These are phyloP conservation scores for Tetanocera ferruginea DNA, from an alignment of 2,888 invertebrate species.

Conservation along the genomic window DNA sequence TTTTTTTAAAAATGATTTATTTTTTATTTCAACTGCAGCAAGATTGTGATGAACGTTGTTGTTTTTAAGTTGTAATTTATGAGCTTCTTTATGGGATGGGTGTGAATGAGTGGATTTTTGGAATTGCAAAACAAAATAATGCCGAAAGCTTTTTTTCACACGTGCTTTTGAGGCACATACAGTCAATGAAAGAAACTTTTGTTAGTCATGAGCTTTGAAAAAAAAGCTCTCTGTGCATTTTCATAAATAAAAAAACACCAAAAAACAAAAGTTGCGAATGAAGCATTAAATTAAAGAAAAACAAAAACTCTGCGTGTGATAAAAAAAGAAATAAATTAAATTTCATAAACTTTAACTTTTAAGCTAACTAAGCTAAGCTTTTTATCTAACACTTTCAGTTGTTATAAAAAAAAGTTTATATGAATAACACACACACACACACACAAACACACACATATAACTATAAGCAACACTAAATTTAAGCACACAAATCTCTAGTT, in stretches of 20 bases:
- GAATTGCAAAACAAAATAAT: background rate
- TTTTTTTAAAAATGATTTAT: slow-evolving; percentile 42
- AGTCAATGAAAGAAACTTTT: background rate
- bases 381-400: background rate
- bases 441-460: slow-evolving; percentile 40
- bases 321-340: slow-evolving; percentile 32
- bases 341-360: background rate
- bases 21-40: slow-evolving; percentile 29
- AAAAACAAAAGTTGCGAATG: slow-evolving; percentile 15
- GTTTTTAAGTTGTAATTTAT: background rate
- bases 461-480: slow-evolving; percentile 39
- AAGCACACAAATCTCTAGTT: background rate
- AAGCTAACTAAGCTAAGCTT: background rate
- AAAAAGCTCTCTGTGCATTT: background rate
- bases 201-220: background rate
- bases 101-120: background rate
- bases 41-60: slow-evolving; percentile 22
- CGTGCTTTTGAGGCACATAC: background rate
- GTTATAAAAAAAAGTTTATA: background rate
- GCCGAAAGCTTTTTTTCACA: too few relatives aligned
- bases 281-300: slow-evolving; percentile 22
- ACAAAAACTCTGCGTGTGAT: slow-evolving; percentile 44
- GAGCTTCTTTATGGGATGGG: background rate
- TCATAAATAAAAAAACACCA: background rate
- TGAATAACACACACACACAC: background rate